Evolutionary conservation across 2,797 vertebrate genomes (phyloP).

Genomic region (Valencia hispanica): DNA sequence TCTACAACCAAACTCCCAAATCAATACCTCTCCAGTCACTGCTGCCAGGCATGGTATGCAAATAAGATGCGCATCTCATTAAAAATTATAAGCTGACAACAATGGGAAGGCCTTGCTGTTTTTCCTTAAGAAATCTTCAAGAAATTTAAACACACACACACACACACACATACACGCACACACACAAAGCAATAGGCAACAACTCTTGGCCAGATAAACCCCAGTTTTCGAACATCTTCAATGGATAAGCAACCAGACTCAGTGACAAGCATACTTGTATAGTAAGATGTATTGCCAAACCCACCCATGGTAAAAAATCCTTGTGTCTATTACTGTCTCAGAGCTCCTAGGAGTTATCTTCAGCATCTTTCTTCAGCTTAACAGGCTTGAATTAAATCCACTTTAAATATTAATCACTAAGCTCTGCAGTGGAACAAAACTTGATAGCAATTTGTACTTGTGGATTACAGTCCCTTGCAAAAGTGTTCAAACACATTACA

Average conservation of each 20-base stretch:
- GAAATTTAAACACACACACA: constrained; percentile 30
- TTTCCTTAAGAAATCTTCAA: constrained; percentile 57
- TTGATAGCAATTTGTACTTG: too few relatives aligned
- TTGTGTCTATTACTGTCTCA: background rate
- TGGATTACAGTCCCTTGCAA: too few relatives aligned
- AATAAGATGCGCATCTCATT: constrained; percentile 66
- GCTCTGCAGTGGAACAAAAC: too few relatives aligned
- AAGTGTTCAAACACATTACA: too few relatives aligned
- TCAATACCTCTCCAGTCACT: constrained; percentile 52
- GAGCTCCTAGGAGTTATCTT: background rate
- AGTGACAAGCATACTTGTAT: background rate
- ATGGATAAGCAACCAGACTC: constrained; percentile 22
- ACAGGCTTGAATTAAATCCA: too few relatives aligned
- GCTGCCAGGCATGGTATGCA: constrained; percentile 61
- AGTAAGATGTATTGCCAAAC: background rate
- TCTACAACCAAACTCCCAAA: constrained; percentile 46
- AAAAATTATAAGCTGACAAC: constrained; percentile 55
- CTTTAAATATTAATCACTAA: too few relatives aligned
- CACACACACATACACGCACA: constrained; percentile 18
- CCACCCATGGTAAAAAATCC: background rate
- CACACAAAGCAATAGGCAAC: constrained; percentile 16
- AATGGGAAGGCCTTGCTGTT: constrained; percentile 42
- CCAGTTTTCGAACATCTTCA: constrained; percentile 50
- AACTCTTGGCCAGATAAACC: constrained; percentile 58
- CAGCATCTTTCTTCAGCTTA: too few relatives aligned